Conservation (phyloP, 2,797 vertebrate genomes). For the Malacoctenus gilli region DNA sequence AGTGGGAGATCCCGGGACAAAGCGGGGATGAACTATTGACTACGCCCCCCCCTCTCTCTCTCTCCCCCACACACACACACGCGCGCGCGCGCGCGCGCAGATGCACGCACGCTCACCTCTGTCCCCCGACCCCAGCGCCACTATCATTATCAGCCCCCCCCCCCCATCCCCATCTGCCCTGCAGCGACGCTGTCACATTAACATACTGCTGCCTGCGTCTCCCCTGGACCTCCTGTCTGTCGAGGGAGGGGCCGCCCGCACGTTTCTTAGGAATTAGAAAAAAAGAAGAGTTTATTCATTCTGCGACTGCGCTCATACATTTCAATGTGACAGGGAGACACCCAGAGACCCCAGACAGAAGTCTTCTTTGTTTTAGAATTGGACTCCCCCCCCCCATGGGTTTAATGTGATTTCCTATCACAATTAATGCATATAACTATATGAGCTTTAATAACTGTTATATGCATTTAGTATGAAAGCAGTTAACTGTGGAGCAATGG, state of each 20-base stretch:
- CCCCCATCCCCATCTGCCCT: slow-evolving; percentile 65
- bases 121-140: slow-evolving; percentile 22
- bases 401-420: neutral
- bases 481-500: neutral
- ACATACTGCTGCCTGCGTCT: slow-evolving; percentile 74
- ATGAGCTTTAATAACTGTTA: too few species aligned
- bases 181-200: slow-evolving; percentile 78
- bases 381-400: too few species aligned
- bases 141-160: slow-evolving; percentile 60
- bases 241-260: slow-evolving; percentile 43
- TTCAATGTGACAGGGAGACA: slow-evolving; percentile 13
- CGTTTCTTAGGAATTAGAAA: neutral
- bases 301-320: slow-evolving; percentile 29
- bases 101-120: slow-evolving; percentile 44
- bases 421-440: neutral
- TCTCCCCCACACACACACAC: slow-evolving; percentile 47
- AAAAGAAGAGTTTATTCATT: slow-evolving; percentile 7
- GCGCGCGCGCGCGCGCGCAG: slow-evolving; percentile 38
- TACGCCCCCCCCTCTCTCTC: slow-evolving; percentile 42
- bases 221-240: slow-evolving; percentile 61
- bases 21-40: slow-evolving; percentile 72
- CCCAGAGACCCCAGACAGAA: neutral
- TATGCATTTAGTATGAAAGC: too few species aligned
- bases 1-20: slow-evolving; percentile 78
- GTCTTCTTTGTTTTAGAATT: neutral